Evolutionary conservation across 2,113 vertebrate species (phyloP).

Genomic region (Hemiprocne comata): DNA sequence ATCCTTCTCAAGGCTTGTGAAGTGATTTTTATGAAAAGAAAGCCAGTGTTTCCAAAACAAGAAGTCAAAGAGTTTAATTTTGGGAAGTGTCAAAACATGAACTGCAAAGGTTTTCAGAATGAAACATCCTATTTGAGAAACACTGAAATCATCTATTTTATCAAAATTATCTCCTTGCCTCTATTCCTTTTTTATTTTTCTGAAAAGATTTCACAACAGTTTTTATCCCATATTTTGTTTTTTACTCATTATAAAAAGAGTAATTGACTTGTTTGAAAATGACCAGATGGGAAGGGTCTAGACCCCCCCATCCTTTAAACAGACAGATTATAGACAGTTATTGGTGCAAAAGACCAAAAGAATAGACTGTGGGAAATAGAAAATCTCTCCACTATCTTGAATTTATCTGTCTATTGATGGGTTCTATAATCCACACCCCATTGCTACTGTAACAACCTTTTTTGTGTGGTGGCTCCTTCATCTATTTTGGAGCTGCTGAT

Average conservation of each 20-base stretch:
- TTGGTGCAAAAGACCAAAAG: background rate
- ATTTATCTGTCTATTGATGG: background rate
- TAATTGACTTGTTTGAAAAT: background rate
- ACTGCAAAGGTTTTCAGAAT: background rate
- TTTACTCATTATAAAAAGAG: background rate
- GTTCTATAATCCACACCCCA: background rate
- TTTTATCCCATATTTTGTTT: background rate
- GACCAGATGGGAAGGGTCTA: background rate
- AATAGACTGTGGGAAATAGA: background rate
- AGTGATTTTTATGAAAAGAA: conserved; percentile 1
- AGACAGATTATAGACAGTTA: background rate
- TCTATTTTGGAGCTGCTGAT: background rate
- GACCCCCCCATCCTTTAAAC: background rate
- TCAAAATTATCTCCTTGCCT: background rate
- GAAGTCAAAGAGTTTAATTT: background rate
- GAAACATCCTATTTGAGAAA: background rate
- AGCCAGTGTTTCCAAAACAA: background rate
- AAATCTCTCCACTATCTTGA: background rate
- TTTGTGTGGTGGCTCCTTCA: background rate
- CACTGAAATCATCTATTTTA: background rate
- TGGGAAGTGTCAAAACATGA: background rate
- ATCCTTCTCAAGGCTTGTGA: background rate
- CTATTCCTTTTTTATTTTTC: background rate
- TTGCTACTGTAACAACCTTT: background rate
- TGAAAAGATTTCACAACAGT: background rate